Percentiles rank a stretch among this genome's conserved stretches.
Conservation (phyloP, 2,797 vertebrate species). For the Xerus rutilus region DNA sequence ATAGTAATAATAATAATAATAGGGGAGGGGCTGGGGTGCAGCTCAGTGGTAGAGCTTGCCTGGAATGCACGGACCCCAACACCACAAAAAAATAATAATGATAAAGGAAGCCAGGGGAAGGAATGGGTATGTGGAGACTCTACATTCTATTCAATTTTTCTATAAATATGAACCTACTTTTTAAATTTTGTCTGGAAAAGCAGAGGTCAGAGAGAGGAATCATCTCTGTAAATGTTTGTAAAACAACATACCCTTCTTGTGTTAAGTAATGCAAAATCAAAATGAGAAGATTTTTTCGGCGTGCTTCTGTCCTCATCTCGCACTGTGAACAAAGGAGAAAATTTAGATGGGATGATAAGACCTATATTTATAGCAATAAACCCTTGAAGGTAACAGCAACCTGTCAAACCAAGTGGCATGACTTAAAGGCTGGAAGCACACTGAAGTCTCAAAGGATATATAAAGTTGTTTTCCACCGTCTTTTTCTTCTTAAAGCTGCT, state of each 20-base stretch:
- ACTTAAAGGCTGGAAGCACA: constrained; percentile 76
- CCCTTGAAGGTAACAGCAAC: constrained; percentile 76
- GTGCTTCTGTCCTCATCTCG: constrained; percentile 92
- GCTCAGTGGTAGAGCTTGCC: background rate
- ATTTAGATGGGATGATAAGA: constrained; percentile 76
- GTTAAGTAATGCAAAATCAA: constrained; percentile 95
- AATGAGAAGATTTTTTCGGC: constrained; percentile 94
- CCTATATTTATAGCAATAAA: constrained; percentile 79
- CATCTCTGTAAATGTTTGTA: background rate
- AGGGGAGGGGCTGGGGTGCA: background rate
- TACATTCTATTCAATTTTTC: constrained; percentile 16
- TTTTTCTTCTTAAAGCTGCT: constrained; percentile 73
- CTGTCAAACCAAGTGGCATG: constrained; percentile 82
- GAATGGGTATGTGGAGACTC: background rate
- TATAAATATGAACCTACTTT: background rate
- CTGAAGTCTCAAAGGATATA: constrained; percentile 73
- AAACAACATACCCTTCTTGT: constrained; percentile 93
- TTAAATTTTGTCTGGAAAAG: background rate
- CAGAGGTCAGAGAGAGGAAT: background rate
- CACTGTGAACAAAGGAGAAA: constrained; percentile 90
- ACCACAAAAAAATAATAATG: background rate
- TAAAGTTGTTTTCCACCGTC: constrained; percentile 74
- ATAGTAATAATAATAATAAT: background rate
- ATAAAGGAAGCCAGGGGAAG: background rate
- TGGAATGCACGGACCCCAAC: background rate